phyloP scores from a whole-genome alignment of 2,113 vertebrate species.

The Gobiocypris rarus region DNA sequence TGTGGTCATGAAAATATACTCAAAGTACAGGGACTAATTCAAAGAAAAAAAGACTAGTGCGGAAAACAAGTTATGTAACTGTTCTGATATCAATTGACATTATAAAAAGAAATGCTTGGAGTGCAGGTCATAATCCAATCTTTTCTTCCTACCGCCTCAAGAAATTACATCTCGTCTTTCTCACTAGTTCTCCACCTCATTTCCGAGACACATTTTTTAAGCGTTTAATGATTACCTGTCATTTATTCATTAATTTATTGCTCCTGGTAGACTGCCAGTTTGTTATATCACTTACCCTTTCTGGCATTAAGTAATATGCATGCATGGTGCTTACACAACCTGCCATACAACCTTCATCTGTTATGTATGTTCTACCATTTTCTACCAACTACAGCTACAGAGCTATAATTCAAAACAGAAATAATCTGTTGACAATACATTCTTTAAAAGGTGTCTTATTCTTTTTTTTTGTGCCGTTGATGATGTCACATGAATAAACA shows the following conservation, averaged over 20 bases:
- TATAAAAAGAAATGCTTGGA: conserved; percentile 10
- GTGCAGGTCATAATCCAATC: neutral
- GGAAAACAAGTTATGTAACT: conserved; percentile 40
- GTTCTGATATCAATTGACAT: conserved; percentile 10
- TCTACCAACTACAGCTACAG: neutral
- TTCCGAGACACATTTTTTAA: neutral
- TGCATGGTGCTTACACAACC: conserved; percentile 25
- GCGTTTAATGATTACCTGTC: neutral
- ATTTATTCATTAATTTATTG: neutral
- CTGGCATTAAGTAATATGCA: neutral
- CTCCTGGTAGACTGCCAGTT: neutral
- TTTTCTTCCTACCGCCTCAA: neutral
- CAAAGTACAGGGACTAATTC: neutral
- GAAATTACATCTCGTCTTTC: neutral
- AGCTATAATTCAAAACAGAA: neutral
- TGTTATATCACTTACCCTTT: conserved; percentile 16
- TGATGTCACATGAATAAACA: conserved; percentile 7
- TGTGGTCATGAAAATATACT: conserved; percentile 12
- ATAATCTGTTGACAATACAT: neutral
- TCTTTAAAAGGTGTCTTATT: neutral
- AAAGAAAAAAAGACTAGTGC: conserved; percentile 7
- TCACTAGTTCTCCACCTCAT: neutral
- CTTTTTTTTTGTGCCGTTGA: neutral
- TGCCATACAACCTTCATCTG: neutral
- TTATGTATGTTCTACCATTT: neutral